Percentiles rank a stretch among this genome's conserved stretches.
phyloP scores from a whole-genome alignment of 2,888 invertebrate genomes.

The Ernsta delagoae region DNA sequence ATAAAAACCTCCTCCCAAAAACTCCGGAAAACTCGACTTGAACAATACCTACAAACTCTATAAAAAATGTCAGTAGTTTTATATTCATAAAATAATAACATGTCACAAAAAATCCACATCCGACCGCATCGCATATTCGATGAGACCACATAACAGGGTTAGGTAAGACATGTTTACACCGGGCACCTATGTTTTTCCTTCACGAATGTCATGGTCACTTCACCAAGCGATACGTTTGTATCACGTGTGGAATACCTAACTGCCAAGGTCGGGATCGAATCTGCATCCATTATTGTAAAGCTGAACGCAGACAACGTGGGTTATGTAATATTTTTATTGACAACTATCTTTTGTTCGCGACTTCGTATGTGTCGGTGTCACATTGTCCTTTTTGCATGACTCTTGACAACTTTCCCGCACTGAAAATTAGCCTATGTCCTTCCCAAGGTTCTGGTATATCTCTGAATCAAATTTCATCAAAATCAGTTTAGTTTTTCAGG shows the following conservation, averaged over 20 bases:
- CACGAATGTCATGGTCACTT: neutral
- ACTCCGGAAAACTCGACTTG: too few relatives aligned
- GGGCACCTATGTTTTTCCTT: slow-evolving; percentile 3
- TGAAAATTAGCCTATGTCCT: too few relatives aligned
- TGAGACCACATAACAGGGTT: slow-evolving; percentile 7
- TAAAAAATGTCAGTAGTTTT: neutral
- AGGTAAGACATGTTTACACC: neutral
- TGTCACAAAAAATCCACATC: neutral
- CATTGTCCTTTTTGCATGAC: too few relatives aligned
- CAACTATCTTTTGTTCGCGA: neutral
- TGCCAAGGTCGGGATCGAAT: neutral
- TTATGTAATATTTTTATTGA: neutral
- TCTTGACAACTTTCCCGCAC: too few relatives aligned
- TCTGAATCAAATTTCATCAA: too few relatives aligned
- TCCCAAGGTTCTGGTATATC: too few relatives aligned
- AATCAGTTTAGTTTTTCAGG: too few relatives aligned
- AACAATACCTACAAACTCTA: neutral
- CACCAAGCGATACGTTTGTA: neutral
- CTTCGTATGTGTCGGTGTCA: too few relatives aligned
- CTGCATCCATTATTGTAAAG: neutral
- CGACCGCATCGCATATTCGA: slow-evolving; percentile 3
- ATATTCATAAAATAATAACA: neutral
- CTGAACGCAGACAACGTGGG: neutral
- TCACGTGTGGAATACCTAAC: neutral
- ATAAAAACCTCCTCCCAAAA: too few relatives aligned